Evolutionary conservation across 2,113 vertebrate species (phyloP).

Genomic region (Chaenogobius annularis): DNA sequence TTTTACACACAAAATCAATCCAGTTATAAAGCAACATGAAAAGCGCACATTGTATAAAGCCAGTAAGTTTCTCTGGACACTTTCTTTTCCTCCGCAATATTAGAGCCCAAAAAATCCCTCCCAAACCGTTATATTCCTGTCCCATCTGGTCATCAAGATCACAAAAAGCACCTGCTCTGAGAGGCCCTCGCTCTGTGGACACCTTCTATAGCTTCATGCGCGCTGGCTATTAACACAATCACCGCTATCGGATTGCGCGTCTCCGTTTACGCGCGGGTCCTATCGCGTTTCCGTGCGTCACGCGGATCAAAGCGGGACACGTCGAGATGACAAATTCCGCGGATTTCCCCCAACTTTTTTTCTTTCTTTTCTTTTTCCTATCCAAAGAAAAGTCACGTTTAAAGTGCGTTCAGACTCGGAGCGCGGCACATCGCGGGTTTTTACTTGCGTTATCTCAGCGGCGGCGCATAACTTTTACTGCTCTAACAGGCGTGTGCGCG

Average conservation of each 20-base stretch:
- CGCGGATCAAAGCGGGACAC: conserved; percentile 68
- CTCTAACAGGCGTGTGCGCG: neutral
- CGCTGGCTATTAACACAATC: conserved; percentile 72
- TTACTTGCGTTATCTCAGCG: conserved; percentile 25
- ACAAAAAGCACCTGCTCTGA: conserved; percentile 70
- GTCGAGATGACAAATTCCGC: conserved; percentile 63
- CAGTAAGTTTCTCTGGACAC: no score
- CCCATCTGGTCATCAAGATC: conserved; percentile 60
- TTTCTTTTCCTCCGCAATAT: no score
- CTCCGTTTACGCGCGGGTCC: conserved; percentile 56
- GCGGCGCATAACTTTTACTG: conserved; percentile 1
- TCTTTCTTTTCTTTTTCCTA: neutral
- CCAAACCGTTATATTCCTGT: conserved; percentile 50
- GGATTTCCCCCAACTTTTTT: conserved; percentile 32
- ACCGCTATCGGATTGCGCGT: conserved; percentile 70
- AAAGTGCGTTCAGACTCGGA: neutral
- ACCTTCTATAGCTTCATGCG: conserved; percentile 70
- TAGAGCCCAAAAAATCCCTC: conserved; percentile 55
- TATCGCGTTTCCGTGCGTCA: conserved; percentile 64
- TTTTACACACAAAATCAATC: no score
- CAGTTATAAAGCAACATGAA: no score
- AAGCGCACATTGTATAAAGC: no score
- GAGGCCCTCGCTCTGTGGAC: conserved; percentile 57
- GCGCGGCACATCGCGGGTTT: conserved; percentile 22
- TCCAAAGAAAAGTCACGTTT: conserved; percentile 36